Evolutionary conservation across 1,140 invertebrate species (phyloP).

Genomic region (fruit fly (Drosophila melanogaster)): DNA sequence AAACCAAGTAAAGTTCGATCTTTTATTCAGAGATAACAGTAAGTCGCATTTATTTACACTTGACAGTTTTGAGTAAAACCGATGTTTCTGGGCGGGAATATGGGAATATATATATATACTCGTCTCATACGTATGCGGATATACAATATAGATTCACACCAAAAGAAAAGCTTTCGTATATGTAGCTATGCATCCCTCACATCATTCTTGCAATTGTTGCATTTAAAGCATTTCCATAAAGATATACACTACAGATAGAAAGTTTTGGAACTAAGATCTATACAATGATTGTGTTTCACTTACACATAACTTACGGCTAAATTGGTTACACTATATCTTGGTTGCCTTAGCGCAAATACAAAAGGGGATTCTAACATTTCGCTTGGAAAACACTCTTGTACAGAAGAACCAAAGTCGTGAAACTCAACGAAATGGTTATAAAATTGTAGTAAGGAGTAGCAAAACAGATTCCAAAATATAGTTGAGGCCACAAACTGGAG

Average conservation of each 20-base stretch:
- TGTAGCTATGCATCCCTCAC: conserved; percentile 12
- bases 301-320: conserved; percentile 69
- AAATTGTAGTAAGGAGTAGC: conserved; percentile 43
- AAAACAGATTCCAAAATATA: conserved; percentile 22
- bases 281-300: conserved; percentile 66
- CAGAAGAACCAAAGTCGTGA: conserved; percentile 6
- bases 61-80: conserved; percentile 44
- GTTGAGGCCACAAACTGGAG: conserved; percentile 21
- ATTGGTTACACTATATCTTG: conserved; percentile 50
- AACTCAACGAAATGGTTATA: conserved; percentile 44
- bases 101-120: conserved; percentile 34
- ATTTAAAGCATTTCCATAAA: conserved; percentile 71
- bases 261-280: conserved; percentile 52
- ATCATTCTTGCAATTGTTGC: conserved; percentile 69
- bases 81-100: conserved; percentile 17
- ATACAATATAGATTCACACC: conserved; percentile 44
- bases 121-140: conserved; percentile 36
- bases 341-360: conserved; percentile 38
- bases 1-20: conserved; percentile 22
- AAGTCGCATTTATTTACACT: conserved; percentile 71
- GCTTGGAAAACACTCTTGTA: conserved; percentile 58
- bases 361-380: conserved; percentile 57
- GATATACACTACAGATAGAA: conserved; percentile 41
- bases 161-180: conserved; percentile 21
- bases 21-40: conserved; percentile 62